Percentiles rank a stretch among this genome's conserved stretches.
phyloP scores from a whole-genome alignment of 2,888 invertebrate genomes.

The Clivina fossor region DNA sequence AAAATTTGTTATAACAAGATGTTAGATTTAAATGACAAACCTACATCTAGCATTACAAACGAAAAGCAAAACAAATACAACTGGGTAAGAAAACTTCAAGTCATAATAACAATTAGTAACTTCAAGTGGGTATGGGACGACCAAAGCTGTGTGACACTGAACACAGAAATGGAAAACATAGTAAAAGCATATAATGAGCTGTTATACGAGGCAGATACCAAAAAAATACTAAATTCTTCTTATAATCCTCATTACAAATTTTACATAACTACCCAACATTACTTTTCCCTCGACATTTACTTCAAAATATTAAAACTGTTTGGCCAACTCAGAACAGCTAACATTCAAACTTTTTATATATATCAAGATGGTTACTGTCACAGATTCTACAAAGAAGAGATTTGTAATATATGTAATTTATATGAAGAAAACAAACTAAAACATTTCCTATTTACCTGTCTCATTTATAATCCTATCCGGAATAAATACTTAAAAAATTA shows the following conservation, averaged over 20 bases:
- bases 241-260: neutral
- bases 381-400: slow-evolving; percentile 5
- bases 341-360: neutral
- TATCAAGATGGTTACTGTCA: slow-evolving; percentile 6
- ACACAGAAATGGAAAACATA: neutral
- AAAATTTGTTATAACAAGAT: slow-evolving; percentile 1
- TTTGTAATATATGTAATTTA: neutral
- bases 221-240: neutral
- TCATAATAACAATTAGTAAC: neutral
- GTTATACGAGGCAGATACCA: slow-evolving; percentile 3
- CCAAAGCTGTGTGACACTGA: too few relatives aligned
- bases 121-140: slow-evolving; percentile 1
- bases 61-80: neutral
- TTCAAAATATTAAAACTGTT: neutral
- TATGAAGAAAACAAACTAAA: neutral
- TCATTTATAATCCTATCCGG: neutral
- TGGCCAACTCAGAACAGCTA: slow-evolving; percentile 13
- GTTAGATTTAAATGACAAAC: too few relatives aligned
- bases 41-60: neutral
- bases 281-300: slow-evolving; percentile 1
- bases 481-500: neutral
- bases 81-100: neutral
- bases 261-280: slow-evolving; percentile 2
- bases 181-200: neutral
- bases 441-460: slow-evolving; percentile 9